A percentile compares a stretch with the other conserved stretches of the same genome.
Conservation (phyloP, 1,140 invertebrate genomes). For the Atta colombica region DNA sequence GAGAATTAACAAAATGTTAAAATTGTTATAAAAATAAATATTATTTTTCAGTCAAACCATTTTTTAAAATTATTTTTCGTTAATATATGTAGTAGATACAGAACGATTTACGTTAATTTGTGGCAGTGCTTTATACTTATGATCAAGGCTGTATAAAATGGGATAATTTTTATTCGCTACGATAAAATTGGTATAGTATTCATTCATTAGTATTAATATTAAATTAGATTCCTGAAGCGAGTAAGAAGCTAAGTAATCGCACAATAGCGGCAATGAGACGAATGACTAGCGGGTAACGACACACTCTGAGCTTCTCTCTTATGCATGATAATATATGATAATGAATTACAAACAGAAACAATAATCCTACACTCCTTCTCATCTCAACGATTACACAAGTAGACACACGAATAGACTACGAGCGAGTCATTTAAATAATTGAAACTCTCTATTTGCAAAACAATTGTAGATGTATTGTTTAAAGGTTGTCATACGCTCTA, state of each 20-base stretch:
- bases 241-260: constrained; percentile 35
- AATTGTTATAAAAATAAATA: too few species aligned
- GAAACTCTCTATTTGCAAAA: constrained; percentile 6
- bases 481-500: neutral
- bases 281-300: constrained; percentile 52
- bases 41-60: too few species aligned
- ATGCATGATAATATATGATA: constrained; percentile 52
- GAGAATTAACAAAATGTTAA: too few species aligned
- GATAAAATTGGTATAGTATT: neutral
- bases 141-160: neutral
- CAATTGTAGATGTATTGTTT: constrained; percentile 5
- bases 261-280: constrained; percentile 52
- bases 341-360: constrained; percentile 60
- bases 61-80: too few species aligned
- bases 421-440: constrained; percentile 44
- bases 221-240: neutral
- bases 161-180: neutral
- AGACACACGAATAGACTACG: neutral
- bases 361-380: neutral
- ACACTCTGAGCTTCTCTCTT: neutral
- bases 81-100: too few species aligned
- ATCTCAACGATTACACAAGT: neutral
- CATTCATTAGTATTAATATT: neutral
- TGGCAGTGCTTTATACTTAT: too few species aligned
- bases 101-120: too few species aligned